These are phyloP conservation scores for Poecile atricapillus DNA, from an alignment of 2,113 vertebrate species.

Conservation along the genomic window DNA sequence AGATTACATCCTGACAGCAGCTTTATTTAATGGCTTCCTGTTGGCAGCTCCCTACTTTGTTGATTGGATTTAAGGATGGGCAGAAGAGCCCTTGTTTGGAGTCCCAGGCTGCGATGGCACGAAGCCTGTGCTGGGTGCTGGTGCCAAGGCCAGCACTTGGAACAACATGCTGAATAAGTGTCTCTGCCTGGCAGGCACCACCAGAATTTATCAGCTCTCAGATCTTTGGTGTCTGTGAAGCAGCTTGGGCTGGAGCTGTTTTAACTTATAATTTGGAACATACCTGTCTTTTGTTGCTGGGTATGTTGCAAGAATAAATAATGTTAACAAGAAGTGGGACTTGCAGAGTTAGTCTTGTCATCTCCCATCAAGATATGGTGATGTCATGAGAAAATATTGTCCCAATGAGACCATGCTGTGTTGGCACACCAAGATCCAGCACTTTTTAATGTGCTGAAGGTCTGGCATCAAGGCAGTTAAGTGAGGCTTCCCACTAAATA, in stretches of 20 bases:
- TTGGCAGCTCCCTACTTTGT: background rate
- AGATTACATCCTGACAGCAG: background rate
- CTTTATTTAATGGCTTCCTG: conserved; percentile 26
- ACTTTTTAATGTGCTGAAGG: background rate
- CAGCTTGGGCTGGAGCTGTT: background rate
- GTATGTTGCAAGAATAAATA: background rate
- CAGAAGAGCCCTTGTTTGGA: background rate
- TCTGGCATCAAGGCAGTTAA: background rate
- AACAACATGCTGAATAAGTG: background rate
- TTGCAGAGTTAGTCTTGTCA: background rate
- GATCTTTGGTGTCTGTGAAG: background rate
- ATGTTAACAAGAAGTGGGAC: background rate
- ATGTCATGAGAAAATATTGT: background rate
- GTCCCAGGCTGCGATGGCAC: background rate
- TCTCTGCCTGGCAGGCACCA: background rate
- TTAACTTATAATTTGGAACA: background rate
- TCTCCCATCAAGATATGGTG: background rate
- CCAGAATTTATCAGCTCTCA: background rate
- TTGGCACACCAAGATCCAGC: background rate
- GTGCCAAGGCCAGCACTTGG: conserved; percentile 15
- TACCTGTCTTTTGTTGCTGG: conserved; percentile 15
- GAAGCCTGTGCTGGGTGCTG: background rate
- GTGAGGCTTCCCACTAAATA: background rate
- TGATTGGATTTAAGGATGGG: conserved; percentile 28
- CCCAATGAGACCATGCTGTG: background rate